Percentiles rank a stretch among this genome's conserved stretches.
phyloP scores from a whole-genome alignment of 2,888 invertebrate species.

The Siphlonurus alternatus region DNA sequence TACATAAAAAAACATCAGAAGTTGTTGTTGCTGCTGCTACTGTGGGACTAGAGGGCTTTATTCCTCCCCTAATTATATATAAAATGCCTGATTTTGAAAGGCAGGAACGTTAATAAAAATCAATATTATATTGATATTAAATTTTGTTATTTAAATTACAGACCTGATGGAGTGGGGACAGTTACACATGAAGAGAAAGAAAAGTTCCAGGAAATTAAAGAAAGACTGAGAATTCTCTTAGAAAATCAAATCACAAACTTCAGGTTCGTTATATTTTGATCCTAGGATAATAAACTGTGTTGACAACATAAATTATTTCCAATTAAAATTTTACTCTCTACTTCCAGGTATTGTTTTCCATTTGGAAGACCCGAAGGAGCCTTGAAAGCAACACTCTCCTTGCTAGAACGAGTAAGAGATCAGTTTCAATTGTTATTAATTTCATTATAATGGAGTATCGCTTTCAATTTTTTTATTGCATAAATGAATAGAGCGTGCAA shows the following conservation, averaged over 20 bases:
- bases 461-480: no score
- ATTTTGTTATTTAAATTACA: no score
- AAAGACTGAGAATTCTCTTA: constrained; percentile 74
- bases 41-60: no score
- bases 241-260: constrained; percentile 99
- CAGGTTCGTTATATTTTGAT: constrained; percentile 41
- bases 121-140: no score
- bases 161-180: constrained; percentile 97
- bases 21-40: no score
- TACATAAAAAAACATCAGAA: no score
- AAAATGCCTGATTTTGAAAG: no score
- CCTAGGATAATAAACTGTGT: not conserved
- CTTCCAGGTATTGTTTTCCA: constrained; percentile 80
- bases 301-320: not conserved
- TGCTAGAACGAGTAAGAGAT: constrained; percentile 61
- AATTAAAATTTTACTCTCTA: not conserved
- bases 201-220: constrained; percentile 94
- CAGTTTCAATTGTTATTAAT: not conserved
- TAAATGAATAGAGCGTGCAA: no score
- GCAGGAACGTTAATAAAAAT: no score
- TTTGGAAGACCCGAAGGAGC: constrained; percentile 98
- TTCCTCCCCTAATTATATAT: no score
- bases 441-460: no score
- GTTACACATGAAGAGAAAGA: constrained; percentile 97
- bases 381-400: constrained; percentile 85